Percentiles rank a stretch among this genome's conserved stretches.
phyloP scores from a whole-genome alignment of 2,113 vertebrate genomes.

The Felis chaus region DNA sequence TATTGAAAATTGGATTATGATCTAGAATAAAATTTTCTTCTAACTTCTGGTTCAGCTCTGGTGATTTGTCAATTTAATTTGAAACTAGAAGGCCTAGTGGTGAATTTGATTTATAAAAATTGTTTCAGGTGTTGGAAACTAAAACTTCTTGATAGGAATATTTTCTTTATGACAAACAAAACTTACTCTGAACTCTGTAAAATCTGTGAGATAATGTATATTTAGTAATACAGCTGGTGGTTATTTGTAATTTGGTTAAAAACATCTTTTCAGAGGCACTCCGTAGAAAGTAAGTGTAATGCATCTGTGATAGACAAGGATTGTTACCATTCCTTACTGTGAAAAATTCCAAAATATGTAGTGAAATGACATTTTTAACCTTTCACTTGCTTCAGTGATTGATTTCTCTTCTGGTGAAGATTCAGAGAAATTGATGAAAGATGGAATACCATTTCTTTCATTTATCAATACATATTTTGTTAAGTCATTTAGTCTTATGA shows the following conservation, averaged over 20 bases:
- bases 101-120: constrained; percentile 39
- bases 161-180: neutral
- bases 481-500: neutral
- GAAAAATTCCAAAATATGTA: constrained; percentile 7
- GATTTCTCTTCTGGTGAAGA: neutral
- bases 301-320: neutral
- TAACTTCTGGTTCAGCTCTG: neutral
- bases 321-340: neutral
- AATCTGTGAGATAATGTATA: neutral
- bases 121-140: constrained; percentile 4
- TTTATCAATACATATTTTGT: neutral
- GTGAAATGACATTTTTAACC: constrained; percentile 38
- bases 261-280: neutral
- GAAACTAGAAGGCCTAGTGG: neutral
- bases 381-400: constrained; percentile 9
- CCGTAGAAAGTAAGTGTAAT: neutral
- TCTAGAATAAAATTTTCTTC: constrained; percentile 19
- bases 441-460: constrained; percentile 18
- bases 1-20: constrained; percentile 38
- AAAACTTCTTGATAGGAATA: neutral
- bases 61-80: constrained; percentile 46
- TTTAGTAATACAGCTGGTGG: neutral
- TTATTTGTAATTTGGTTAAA: constrained; percentile 50
- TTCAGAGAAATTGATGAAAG: constrained; percentile 35
- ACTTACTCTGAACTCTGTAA: neutral